These are phyloP conservation scores for Diploptera punctata DNA, from an alignment of 2,888 invertebrate species.

Conservation along the genomic window DNA sequence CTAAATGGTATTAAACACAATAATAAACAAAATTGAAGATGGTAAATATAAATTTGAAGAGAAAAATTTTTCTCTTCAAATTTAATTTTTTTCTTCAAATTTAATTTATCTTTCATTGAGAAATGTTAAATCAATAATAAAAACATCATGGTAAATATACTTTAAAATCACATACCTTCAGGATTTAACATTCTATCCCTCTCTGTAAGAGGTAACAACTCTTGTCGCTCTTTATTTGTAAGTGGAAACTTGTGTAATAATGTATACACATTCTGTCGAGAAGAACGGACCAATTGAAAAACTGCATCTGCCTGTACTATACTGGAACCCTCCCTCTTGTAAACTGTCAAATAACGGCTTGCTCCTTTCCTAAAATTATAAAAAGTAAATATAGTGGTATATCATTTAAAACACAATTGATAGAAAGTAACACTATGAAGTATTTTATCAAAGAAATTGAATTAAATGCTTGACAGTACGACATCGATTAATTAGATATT, in stretches of 20 bases:
- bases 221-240: constrained; percentile 72
- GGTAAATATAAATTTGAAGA: too few species aligned
- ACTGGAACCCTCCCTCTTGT: constrained; percentile 71
- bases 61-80: too few species aligned
- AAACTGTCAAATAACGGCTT: constrained; percentile 71
- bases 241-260: constrained; percentile 71
- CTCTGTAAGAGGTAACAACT: constrained; percentile 71
- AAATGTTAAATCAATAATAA: too few species aligned
- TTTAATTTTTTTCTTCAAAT: not conserved
- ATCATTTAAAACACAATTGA: too few species aligned
- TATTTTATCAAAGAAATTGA: too few species aligned
- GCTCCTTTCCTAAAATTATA: constrained; percentile 65
- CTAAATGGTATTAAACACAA: not conserved
- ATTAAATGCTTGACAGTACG: too few species aligned
- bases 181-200: constrained; percentile 50
- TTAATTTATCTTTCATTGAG: too few species aligned
- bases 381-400: too few species aligned
- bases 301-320: constrained; percentile 71
- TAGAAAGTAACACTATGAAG: too few species aligned
- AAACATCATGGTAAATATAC: too few species aligned
- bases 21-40: not conserved
- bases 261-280: constrained; percentile 67
- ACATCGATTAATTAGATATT: too few species aligned
- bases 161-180: constrained; percentile 26
- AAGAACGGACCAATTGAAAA: constrained; percentile 67